Evolutionary conservation across 2,797 vertebrate species (phyloP).

Genomic region (Florisuga fusca): DNA sequence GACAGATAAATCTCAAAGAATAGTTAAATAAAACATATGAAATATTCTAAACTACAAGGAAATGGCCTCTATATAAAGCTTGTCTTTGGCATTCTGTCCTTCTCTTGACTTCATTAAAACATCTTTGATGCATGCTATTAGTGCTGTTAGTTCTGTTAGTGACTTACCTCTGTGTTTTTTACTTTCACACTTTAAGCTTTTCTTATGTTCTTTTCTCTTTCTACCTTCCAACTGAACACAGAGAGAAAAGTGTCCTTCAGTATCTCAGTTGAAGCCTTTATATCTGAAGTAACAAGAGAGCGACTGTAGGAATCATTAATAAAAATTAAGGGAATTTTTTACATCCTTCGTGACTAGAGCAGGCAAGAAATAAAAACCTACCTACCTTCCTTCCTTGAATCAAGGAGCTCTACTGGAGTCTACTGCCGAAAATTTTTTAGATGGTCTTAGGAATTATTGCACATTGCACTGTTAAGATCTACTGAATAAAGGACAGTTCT

Average conservation of each 20-base stretch:
- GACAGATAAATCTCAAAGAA: neutral
- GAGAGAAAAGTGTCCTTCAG: slow-evolving; percentile 94
- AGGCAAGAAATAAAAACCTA: slow-evolving; percentile 85
- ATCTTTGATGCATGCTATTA: slow-evolving; percentile 68
- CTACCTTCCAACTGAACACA: slow-evolving; percentile 84
- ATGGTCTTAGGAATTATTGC: slow-evolving; percentile 80
- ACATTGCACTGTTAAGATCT: slow-evolving; percentile 84
- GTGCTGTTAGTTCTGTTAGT: slow-evolving; percentile 72
- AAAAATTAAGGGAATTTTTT: slow-evolving; percentile 80
- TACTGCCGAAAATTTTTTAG: slow-evolving; percentile 80
- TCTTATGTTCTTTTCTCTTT: slow-evolving; percentile 83
- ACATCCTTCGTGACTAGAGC: slow-evolving; percentile 85
- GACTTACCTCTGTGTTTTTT: slow-evolving; percentile 73
- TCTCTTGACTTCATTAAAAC: slow-evolving; percentile 46
- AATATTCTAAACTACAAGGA: neutral
- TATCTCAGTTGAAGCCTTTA: slow-evolving; percentile 91
- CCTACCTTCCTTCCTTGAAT: slow-evolving; percentile 97
- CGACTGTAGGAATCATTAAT: slow-evolving; percentile 87
- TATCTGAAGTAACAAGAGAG: slow-evolving; percentile 89
- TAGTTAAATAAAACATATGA: neutral
- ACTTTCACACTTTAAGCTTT: slow-evolving; percentile 71
- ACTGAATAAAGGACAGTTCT: slow-evolving; percentile 81
- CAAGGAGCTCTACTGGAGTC: slow-evolving; percentile 92
- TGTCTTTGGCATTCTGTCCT: slow-evolving; percentile 62
- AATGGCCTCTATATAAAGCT: slow-evolving; percentile 4